Percentiles rank a stretch among this genome's conserved stretches.
Evolutionary conservation across 2,888 invertebrate species (phyloP).

Genomic region (Sepiola atlantica): DNA sequence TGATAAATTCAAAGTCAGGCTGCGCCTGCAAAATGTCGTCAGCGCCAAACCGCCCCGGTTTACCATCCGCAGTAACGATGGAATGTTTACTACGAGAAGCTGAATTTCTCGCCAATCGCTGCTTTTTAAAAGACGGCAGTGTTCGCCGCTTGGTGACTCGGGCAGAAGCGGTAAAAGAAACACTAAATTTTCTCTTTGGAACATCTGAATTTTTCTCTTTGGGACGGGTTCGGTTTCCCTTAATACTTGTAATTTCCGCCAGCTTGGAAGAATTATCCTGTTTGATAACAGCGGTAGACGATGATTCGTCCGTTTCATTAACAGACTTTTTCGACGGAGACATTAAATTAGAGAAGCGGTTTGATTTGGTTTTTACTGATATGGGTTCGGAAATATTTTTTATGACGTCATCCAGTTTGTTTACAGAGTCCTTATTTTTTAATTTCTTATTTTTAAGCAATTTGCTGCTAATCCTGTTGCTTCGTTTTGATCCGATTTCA

Average conservation of each 20-base stretch:
- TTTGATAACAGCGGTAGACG: neutral
- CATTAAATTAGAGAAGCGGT: neutral
- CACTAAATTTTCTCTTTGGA: neutral
- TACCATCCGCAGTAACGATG: neutral
- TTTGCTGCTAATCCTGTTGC: neutral
- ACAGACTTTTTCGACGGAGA: neutral
- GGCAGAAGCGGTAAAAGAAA: neutral
- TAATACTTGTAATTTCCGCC: neutral
- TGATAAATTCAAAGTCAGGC: conserved; percentile 51
- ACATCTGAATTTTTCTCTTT: neutral
- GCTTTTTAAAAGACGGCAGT: neutral
- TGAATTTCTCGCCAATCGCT: neutral
- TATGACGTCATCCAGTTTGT: neutral
- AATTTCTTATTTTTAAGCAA: neutral
- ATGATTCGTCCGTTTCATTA: neutral
- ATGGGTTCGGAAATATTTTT: neutral
- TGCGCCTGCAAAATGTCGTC: neutral
- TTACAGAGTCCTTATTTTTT: neutral
- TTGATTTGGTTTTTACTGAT: neutral
- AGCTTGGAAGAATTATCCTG: neutral
- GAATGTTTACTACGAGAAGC: neutral
- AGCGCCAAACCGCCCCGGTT: neutral
- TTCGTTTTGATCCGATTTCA: neutral
- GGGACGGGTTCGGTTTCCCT: neutral
- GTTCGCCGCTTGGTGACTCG: neutral